Base-by-base conservation (phyloP, 1,140 invertebrate species). In the Zaprionus taronus region DNA sequence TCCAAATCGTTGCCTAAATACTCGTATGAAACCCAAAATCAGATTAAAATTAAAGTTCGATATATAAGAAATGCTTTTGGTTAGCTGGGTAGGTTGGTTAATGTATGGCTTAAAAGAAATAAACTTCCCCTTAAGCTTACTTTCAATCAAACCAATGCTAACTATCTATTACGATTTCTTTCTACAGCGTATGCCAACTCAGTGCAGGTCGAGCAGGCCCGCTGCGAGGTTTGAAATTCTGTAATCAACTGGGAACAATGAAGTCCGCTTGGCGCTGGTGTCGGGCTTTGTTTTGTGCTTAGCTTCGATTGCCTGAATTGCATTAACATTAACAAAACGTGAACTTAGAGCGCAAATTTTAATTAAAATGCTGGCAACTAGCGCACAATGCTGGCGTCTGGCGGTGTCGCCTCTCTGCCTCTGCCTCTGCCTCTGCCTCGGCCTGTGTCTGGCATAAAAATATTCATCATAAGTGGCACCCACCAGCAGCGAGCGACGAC, bases 391-490 rank as follows among this genome's bases (percentile, higher is more conserved):
- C 77, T 28, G 41, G 53, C 61, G 44, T 69, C 65, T 75, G 53
- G 60, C 60, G 26, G 53, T 58, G 67, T 64, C 57, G 51, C 53
- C 20, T 61, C 38, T 34, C 41, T 38, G 56, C 17, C 49, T 22
- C 34, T 47, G 56, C 17, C 49, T 22, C 34, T 47, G 7, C 24
- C 9, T 31, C 44, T 56, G 41, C 61, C 22, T 67, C 36, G 49
- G 61, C 56, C 63, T 79, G 81, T 72, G 77, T 71, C 80, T 80
- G 83, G 75, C 74, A 84, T 81, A 79, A 84, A 89, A 89, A 90
- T 89, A 89, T 89, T 87, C 84, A 87, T 83, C 84, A 81, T 84
- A 89, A 87, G 84, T 89, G 81, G 81, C 84, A 81, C 63, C 51
- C 63, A 63, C 61, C 80, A 76, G 51, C 66, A 64, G 62, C 0